Evolutionary conservation across 2,113 vertebrate genomes (phyloP).

Genomic region (Parotia lawesii): DNA sequence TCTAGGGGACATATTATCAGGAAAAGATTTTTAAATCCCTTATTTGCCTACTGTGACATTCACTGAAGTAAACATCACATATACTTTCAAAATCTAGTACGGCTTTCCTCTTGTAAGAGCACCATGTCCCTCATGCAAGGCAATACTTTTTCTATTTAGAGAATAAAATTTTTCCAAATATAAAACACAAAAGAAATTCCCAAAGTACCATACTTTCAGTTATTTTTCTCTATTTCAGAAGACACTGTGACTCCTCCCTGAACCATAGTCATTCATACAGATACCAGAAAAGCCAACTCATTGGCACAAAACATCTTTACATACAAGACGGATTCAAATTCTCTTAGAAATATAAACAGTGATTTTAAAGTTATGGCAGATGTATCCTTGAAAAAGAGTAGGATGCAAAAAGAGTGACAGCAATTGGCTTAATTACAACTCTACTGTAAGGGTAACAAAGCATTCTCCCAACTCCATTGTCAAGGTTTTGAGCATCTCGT

Average conservation of each 20-base stretch:
- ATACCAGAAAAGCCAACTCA: neutral
- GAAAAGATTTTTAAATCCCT: neutral
- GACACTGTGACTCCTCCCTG: neutral
- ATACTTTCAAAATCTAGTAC: neutral
- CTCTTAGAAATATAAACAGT: neutral
- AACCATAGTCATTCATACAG: neutral
- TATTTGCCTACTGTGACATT: neutral
- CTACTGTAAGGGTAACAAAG: neutral
- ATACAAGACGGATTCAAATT: neutral
- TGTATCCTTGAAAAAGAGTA: neutral
- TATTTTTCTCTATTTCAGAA: neutral
- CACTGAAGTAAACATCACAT: neutral
- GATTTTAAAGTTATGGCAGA: neutral
- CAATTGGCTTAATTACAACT: neutral
- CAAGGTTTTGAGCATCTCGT: neutral
- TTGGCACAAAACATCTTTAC: neutral
- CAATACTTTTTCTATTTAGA: neutral
- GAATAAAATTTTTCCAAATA: neutral
- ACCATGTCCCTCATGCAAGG: accelerated
- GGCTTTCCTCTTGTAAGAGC: neutral
- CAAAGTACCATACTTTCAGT: neutral
- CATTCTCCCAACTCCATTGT: neutral
- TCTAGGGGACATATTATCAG: neutral
- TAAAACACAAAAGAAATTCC: neutral
- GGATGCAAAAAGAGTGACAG: neutral